Evolutionary conservation across 2,888 invertebrate genomes (phyloP), one percentile per base, ranked within the genome.

Genomic region (Ceratothoa steindachneri): DNA sequence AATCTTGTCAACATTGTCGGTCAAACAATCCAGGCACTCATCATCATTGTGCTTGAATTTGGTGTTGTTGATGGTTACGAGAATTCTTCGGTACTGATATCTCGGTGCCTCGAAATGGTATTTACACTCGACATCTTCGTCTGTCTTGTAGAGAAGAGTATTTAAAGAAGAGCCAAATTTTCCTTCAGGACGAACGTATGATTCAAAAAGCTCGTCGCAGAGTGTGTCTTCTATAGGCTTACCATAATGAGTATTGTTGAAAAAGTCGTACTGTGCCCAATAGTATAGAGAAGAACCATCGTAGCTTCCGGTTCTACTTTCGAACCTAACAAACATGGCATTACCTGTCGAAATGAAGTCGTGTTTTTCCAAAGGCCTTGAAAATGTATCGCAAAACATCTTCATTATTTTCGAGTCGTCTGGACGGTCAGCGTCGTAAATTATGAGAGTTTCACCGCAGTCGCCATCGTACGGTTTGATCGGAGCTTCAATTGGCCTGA

Each of bases 181-280:
- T 0, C 94, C 94, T 7, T 80, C 81, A 5, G 90, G 87, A 75
- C 90, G 89, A 81, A 90, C 90, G 93, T 93, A 94, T 0, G 93
- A 92, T 9, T 91, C 90, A 83, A 94, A 93, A 0, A 91, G 89
- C 83, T 95, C 93, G 82, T 95, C 95, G 83, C 95, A 95, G 2
- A 90, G 89, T 0, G 92, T 93, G 24, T 90, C 90, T 0, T 89
- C 88, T 0, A 94, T 91, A 0, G 92, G 90, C 80, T 92, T 92
- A 0, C 95, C 95, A 80, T 91, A 90, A 69, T 91, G 90, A 0
- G 93, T 93, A 82, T 93, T 93, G 84, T 95, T 94, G 86, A 94
- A 95, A 86, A 94, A 95, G 83, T 95, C 94, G 83, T 94, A 95
- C 83, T 94, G 94, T 0, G 94, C 94, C 94, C 94, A 94, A 84